Base-by-base conservation (phyloP, 1,140 invertebrate genomes). In the Drosophila insularis region DNA sequence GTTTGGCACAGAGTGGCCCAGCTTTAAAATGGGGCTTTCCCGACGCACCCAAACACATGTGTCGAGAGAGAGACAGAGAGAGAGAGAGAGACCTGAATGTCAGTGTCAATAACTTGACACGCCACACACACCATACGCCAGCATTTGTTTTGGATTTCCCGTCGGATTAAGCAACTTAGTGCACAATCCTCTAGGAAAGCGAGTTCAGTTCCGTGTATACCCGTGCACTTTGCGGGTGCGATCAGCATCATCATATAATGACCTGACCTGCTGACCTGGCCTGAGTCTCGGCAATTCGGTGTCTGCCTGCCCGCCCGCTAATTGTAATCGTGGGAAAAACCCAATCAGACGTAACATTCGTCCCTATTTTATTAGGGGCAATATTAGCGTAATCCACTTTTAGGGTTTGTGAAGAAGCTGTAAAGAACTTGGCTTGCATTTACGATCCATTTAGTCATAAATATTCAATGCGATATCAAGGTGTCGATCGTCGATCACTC, bases 101-200 rank as follows among this genome's bases (percentile, higher is more conserved):
- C 61, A 78, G 72, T 78, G 27, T 78, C 75, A 75, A 77, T 62
- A 78, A 76, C 74, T 75, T 50, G 54, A 21, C 62, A 53, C 40
- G 62, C 64, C 31, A 66, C 32, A 11, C 35, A 37, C 55, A 35
- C 43, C 32, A 63, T 31, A 43, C 54, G 68, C 67, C 66, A 63
- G 70, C 70, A 74, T 89, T 74, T 89, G 84, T 89, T 89, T 89
- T 89, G 84, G 84, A 89, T 89, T 89, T 89, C 80, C 84, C 84
- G 85, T 80, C 84, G 84, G 84, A 89, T 89, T 89, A 89, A 77
- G 84, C 73, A 87, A 87, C 82, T 87, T 87, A 81, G 75, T 85
- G 81, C 78, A 84, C 81, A 84, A 84, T 80, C 73, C 78, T 55
- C 35, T 2, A 46, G 14, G 14, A 19, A 46, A 46, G 14, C 14